Conservation (phyloP, 2,888 invertebrate genomes). For the Automeris io region DNA sequence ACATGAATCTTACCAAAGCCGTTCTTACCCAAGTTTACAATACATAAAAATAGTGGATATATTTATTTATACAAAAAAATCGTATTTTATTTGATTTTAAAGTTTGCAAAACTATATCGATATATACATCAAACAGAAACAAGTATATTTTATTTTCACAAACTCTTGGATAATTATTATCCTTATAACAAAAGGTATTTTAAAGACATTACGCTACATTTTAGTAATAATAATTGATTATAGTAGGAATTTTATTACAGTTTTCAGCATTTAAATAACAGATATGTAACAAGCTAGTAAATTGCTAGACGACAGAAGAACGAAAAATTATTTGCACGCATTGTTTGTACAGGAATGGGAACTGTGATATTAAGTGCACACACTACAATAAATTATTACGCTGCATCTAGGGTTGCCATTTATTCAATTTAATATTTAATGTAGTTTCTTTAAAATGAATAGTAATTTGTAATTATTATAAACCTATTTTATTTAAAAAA, state of each 20-base stretch:
- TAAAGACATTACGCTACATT: slow-evolving; percentile 16
- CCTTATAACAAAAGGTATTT: too few species aligned
- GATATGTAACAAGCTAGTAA: neutral
- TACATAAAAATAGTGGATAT: too few species aligned
- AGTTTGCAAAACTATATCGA: too few species aligned
- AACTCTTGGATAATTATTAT: too few species aligned
- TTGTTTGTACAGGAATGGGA: slow-evolving; percentile 31
- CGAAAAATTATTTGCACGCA: slow-evolving; percentile 43
- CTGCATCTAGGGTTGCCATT: slow-evolving; percentile 11
- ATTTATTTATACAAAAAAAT: too few species aligned
- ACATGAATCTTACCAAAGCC: too few species aligned
- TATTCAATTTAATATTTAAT: neutral
- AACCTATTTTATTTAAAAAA: too few species aligned
- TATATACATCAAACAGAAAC: too few species aligned
- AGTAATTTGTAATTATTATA: neutral
- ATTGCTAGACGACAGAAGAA: slow-evolving; percentile 17
- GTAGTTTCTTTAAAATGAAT: neutral
- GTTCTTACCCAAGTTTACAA: too few species aligned
- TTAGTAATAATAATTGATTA: neutral
- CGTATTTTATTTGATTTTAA: too few species aligned
- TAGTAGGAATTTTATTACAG: neutral
- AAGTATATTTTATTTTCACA: too few species aligned
- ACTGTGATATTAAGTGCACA: slow-evolving; percentile 43
- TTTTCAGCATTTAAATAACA: neutral
- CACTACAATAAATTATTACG: slow-evolving; percentile 37